Base-by-base conservation (phyloP, 2,888 invertebrate genomes). In the Stenurella melanura region DNA sequence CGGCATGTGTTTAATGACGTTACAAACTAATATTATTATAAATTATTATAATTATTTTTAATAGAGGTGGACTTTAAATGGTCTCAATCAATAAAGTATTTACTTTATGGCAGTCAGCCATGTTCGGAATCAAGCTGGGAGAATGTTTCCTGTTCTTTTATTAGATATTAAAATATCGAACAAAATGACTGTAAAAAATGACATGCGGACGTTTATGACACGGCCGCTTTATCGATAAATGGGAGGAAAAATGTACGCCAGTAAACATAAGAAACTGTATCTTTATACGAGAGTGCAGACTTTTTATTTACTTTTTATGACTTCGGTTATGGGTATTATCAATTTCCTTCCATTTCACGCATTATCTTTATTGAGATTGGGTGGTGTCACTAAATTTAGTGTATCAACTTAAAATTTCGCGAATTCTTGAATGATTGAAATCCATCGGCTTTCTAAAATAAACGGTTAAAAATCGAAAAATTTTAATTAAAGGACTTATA, bases 161-260 rank as follows among this genome's bases (percentile, higher is more conserved):
- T 88, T 88, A 87, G 86, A 86, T 87, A 87, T 88, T 88, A 87
- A 88, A 88, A 87, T 88, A 88, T 87, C 86, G 86, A 83, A 85
- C 83, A 80, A 81, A 83, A 78, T 78, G 86, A 81, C 85, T 83
- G 83, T 85, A 85, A 86, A 87, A 87, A 87, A 87, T 86, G 83
- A 86, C 85, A 85, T 78, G 83, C 79, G 75, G 87, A 87, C 88
- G 73, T 88, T 88, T 87, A 87, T 82, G 82, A 82, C 83, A 74
- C 76, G 75, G 75, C 72, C 74, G 78, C 80, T 80, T 76, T 72
- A 78, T 72, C 72, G 61, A 76, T 78, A 77, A 79, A 77, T 71
- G 74, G 7, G 30, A 34, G 5, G 30, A 34, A 6, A 34, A 26
- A 26, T 26, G 21, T 34, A 34, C 30, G 7, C 9, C 0, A 68